Conservation (phyloP, 2,113 vertebrate genomes). For the Phodopus roborovskii region DNA sequence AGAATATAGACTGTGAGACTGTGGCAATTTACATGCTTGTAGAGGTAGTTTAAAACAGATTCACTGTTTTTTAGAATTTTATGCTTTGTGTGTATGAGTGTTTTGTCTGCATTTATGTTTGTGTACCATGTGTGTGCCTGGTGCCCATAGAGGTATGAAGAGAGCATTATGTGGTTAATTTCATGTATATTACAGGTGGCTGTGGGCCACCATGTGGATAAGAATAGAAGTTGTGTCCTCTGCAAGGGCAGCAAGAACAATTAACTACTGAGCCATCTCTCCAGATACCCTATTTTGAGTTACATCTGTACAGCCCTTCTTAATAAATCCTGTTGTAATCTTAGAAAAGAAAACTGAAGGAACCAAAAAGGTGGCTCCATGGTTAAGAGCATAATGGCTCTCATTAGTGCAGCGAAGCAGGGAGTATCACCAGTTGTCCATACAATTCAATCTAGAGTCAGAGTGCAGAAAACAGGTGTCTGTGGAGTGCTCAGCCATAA, state of each 20-base stretch:
- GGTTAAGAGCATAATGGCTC: neutral
- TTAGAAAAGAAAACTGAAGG: neutral
- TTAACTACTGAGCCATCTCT: neutral
- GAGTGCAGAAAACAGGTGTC: neutral
- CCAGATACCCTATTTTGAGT: neutral
- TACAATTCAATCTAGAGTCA: neutral
- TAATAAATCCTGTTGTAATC: conserved; percentile 8
- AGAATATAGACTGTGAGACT: neutral
- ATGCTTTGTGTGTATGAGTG: neutral
- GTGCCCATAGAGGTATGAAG: neutral
- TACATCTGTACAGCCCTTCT: neutral
- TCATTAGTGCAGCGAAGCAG: neutral
- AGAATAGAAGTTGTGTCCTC: neutral
- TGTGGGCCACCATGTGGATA: neutral
- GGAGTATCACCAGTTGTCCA: neutral
- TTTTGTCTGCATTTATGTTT: neutral
- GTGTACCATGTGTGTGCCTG: neutral
- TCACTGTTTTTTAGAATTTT: neutral
- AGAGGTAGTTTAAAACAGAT: neutral
- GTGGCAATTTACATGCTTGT: neutral
- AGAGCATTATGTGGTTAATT: neutral
- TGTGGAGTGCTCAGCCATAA: neutral
- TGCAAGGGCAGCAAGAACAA: neutral
- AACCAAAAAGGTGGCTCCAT: neutral
- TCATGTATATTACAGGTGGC: neutral